Base-by-base conservation (phyloP, 2,888 invertebrate genomes). In the Carcina quercana region DNA sequence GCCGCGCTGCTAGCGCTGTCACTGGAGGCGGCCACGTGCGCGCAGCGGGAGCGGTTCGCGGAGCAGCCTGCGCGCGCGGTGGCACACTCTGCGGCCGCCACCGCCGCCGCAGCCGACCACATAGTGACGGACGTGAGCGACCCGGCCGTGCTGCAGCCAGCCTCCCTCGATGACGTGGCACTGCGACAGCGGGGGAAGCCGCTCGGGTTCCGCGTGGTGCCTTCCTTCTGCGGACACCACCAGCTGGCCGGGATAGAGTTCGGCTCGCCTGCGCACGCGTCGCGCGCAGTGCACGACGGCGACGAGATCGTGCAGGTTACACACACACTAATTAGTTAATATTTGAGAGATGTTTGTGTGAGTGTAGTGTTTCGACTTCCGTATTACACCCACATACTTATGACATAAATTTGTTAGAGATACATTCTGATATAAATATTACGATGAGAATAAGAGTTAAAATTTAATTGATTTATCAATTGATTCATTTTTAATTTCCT, bases 211-310 rank as follows among this genome's bases (percentile, higher is more conserved):
- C 91, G 90, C 62, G 93, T 98, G 47, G 88, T 93, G 59, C 93
- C 96, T 6, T 93, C 93, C 24, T 94, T 92, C 73, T 92, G 92
- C 68, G 90, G 91, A 0, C 86, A 69, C 48, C 73, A 69, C 61
- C 93, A 95, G 63, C 92, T 98, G 36, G 93, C 93, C 11, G 93
- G 94, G 61, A 92, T 97, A 32, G 94, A 95, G 65, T 92, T 92
- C 71, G 92, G 95, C 56, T 95, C 96, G 29, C 95, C 96, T 2
- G 96, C 97, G 22, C 96, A 97, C 76, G 90, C 93, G 19, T 94
- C 94, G 49, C 94, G 94, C 2, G 95, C 94, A 78, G 92, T 98
- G 57, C 96, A 96, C 73, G 92, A 93, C 51, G 98, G 97, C 0
- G 98, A 98, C 76, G 98, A 98, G 85, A 94, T 98, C 50, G 92